Evolutionary conservation across 2,113 vertebrate species (phyloP).

Genomic region (Lethenteron camtschaticum): DNA sequence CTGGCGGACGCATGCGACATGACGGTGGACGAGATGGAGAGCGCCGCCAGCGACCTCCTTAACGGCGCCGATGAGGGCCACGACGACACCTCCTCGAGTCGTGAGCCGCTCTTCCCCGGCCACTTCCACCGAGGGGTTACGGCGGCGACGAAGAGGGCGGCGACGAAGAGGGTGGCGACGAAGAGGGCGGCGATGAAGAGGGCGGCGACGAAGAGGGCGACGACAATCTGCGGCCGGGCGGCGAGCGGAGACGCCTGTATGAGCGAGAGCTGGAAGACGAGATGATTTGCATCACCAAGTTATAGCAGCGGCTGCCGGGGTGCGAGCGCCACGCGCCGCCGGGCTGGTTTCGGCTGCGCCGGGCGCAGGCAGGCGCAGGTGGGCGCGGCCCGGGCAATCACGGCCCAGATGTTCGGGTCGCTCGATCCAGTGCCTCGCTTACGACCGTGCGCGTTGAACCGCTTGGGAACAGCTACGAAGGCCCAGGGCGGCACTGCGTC

Average conservation of each 20-base stretch:
- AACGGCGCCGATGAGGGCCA: slow-evolving; percentile 45
- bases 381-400: background rate
- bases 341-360: background rate
- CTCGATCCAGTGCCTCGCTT: background rate
- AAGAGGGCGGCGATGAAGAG: slow-evolving; percentile 79
- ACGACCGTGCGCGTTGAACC: background rate
- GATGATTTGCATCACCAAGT: slow-evolving; percentile 96
- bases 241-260: slow-evolving; percentile 18
- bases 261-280: slow-evolving; percentile 95
- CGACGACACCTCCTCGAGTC: slow-evolving; percentile 39
- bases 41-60: slow-evolving; percentile 76
- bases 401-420: background rate
- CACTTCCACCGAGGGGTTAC: background rate
- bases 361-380: background rate
- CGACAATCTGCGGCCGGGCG: background rate
- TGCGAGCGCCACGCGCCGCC: background rate
- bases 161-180: slow-evolving; percentile 14
- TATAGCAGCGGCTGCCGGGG: slow-evolving; percentile 48
- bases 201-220: slow-evolving; percentile 26
- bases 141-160: background rate
- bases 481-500: background rate
- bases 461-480: background rate
- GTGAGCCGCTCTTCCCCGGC: background rate
- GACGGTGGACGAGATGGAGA: slow-evolving; percentile 98
- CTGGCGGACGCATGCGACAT: slow-evolving; percentile 93